Conservation (phyloP, 37 sponge, comb jelly and placozoan genomes). For the Halisarca cf. caerulea region DNA sequence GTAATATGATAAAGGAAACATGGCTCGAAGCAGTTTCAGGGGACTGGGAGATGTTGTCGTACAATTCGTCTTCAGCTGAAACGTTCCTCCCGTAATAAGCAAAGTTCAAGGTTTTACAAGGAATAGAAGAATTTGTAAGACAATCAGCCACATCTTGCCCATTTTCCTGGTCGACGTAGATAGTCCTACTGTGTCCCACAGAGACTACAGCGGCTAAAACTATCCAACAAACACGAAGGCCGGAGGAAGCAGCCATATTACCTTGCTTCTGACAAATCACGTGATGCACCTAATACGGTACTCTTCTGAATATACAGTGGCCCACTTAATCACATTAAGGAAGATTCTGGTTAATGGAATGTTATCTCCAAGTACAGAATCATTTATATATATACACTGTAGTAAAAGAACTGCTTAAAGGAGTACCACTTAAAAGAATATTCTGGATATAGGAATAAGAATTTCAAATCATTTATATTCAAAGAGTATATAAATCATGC, state of each 20-base stretch:
- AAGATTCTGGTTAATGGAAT: too few relatives aligned
- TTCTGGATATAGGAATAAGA: too few relatives aligned
- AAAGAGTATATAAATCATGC: too few relatives aligned
- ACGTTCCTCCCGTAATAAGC: conserved; percentile 3
- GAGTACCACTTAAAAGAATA: too few relatives aligned
- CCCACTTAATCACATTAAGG: too few relatives aligned
- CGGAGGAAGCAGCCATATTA: not conserved
- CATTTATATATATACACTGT: too few relatives aligned
- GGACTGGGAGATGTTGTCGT: not conserved
- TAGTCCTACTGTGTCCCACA: not conserved
- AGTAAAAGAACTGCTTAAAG: too few relatives aligned
- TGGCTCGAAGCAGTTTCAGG: not conserved
- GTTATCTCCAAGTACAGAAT: too few relatives aligned
- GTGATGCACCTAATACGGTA: not conserved
- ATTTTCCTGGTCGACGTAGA: conserved; percentile 34
- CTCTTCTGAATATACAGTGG: too few relatives aligned
- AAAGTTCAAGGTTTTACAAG: conserved; percentile 21
- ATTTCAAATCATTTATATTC: too few relatives aligned
- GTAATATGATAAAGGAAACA: not conserved
- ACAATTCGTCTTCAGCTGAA: not conserved
- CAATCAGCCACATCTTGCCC: conserved; percentile 42
- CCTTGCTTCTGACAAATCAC: not conserved
- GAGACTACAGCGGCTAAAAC: not conserved
- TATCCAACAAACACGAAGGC: not conserved
- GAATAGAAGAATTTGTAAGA: not conserved